These are phyloP conservation scores for Tretioscincus oriximinensis DNA, from an alignment of 2,113 vertebrate species.

Conservation along the genomic window DNA sequence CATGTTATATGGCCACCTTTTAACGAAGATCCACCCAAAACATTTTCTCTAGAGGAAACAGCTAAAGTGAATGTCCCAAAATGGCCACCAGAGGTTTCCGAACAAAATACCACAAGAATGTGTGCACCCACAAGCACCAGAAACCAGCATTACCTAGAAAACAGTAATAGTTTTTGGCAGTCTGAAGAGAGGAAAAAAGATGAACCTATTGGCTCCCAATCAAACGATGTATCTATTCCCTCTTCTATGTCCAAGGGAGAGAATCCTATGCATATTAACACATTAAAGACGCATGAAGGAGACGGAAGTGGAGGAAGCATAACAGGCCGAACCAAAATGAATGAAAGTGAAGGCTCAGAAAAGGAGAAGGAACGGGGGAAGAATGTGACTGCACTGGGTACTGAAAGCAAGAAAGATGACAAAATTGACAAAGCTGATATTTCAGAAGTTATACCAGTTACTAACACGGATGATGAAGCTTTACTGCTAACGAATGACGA, in stretches of 20 bases:
- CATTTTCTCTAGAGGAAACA: conserved; percentile 78
- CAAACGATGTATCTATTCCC: conserved; percentile 48
- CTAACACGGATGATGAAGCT: conserved; percentile 63
- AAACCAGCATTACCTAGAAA: conserved; percentile 46
- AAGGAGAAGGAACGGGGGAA: conserved; percentile 50
- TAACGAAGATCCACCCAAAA: conserved; percentile 74
- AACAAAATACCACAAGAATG: conserved; percentile 39
- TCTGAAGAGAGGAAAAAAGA: conserved; percentile 54
- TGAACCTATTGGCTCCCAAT: conserved; percentile 39
- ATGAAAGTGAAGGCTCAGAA: conserved; percentile 49
- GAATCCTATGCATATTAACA: conserved; percentile 25
- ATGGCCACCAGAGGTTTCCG: conserved; percentile 83
- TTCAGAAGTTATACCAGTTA: conserved; percentile 65
- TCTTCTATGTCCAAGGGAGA: conserved; percentile 61
- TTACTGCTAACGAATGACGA: conserved; percentile 53
- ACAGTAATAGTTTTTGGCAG: conserved; percentile 62
- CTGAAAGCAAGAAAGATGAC: conserved; percentile 57
- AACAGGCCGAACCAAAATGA: conserved; percentile 45
- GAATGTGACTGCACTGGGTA: conserved; percentile 41
- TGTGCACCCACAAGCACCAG: conserved; percentile 29
- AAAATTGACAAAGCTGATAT: conserved; percentile 32
- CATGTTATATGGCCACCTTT: conserved; percentile 89
- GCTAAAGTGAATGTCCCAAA: conserved; percentile 82
- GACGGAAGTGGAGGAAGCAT: conserved; percentile 49
- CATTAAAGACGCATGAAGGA: conserved; percentile 43